phyloP scores from a whole-genome alignment of 2,888 invertebrate genomes.

The Patella depressa region DNA sequence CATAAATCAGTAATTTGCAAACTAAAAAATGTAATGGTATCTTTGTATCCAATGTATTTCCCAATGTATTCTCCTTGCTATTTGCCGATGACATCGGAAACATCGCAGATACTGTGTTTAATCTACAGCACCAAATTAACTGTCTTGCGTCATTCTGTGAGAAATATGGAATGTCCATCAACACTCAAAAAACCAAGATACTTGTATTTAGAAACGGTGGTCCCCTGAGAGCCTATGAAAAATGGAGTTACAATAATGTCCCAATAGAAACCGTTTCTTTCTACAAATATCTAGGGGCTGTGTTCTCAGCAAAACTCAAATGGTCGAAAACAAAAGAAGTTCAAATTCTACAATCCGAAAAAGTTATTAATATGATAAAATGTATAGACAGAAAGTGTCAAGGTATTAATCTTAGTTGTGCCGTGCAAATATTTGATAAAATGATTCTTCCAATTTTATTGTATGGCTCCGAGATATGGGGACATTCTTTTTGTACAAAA shows the following conservation, averaged over 20 bases:
- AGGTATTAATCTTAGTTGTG: no score
- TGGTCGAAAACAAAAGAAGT: not conserved
- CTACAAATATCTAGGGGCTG: slow-evolving; percentile 16
- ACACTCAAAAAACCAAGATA: slow-evolving; percentile 9
- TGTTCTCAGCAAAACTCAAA: slow-evolving; percentile 12
- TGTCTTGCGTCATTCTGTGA: slow-evolving; percentile 11
- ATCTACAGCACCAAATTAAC: slow-evolving; percentile 22
- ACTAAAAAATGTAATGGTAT: slow-evolving; percentile 7
- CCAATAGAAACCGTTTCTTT: not conserved
- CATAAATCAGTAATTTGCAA: slow-evolving; percentile 4
- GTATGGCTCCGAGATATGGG: slow-evolving; percentile 12
- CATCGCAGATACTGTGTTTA: slow-evolving; percentile 14
- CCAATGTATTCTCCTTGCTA: slow-evolving; percentile 17
- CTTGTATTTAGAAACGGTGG: not conserved
- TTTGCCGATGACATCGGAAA: slow-evolving; percentile 13
- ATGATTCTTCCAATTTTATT: no score
- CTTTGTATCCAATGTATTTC: not conserved
- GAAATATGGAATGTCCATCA: slow-evolving; percentile 5
- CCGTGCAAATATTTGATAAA: no score
- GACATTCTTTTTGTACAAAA: not conserved
- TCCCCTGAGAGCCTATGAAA: not conserved
- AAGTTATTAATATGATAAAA: not conserved
- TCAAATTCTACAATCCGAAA: slow-evolving; percentile 17
- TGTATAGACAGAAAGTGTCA: not conserved
- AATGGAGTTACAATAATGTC: not conserved